These are phyloP conservation scores for Orthosia cruda DNA, from an alignment of 2,888 invertebrate species.

Conservation along the genomic window DNA sequence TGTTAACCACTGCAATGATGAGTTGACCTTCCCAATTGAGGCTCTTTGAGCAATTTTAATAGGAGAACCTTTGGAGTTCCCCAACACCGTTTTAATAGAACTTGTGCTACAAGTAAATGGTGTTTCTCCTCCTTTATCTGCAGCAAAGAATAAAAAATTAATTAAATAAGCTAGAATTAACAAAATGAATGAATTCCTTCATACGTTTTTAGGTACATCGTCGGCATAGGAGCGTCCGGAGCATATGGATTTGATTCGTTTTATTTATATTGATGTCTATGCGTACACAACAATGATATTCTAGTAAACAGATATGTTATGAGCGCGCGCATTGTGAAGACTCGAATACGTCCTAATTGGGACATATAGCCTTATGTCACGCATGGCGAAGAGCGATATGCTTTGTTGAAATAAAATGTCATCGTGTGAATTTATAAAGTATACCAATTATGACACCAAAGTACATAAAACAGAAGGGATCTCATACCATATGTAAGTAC, in stretches of 20 bases:
- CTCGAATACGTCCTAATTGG: too few relatives aligned
- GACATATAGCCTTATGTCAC: too few relatives aligned
- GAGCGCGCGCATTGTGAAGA: too few relatives aligned
- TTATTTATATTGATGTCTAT: too few relatives aligned
- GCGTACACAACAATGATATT: too few relatives aligned
- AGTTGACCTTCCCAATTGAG: constrained; percentile 10
- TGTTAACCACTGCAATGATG: neutral
- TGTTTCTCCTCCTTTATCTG: constrained; percentile 14
- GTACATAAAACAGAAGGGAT: too few relatives aligned
- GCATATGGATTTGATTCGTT: neutral
- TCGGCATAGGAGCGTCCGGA: neutral
- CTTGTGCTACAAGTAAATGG: constrained; percentile 16
- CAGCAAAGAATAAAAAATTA: neutral
- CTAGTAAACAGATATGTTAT: too few relatives aligned
- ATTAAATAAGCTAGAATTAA: neutral
- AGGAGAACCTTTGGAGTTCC: neutral
- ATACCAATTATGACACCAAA: too few relatives aligned
- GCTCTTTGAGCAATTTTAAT: neutral
- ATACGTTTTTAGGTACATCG: neutral
- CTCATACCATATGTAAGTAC: too few relatives aligned
- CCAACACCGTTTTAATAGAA: constrained; percentile 7
- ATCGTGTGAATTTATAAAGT: too few relatives aligned
- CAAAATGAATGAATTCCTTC: constrained; percentile 1
- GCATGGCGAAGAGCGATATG: too few relatives aligned
- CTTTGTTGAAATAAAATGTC: too few relatives aligned